Evolutionary conservation across 2,113 vertebrate genomes (phyloP), one percentile per base, ranked within the genome.

Genomic region (Loxodonta africana): DNA sequence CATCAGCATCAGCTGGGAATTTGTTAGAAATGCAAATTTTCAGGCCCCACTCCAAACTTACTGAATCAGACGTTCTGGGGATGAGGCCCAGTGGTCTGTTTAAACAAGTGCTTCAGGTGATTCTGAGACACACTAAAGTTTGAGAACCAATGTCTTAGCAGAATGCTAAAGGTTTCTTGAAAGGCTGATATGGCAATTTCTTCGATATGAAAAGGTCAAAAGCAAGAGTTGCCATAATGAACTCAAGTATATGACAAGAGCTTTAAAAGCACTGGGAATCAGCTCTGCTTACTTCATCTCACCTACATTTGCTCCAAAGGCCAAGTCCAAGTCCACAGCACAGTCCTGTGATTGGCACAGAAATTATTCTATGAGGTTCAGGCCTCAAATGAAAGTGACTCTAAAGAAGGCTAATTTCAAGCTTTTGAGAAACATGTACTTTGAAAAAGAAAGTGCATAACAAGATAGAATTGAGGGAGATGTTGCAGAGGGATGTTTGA

Each of bases 161-260:
- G 76, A 69, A 93, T 91, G 60, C 82, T 78, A 69, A 91, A 23
- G 57, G 57, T 77, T 96, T 83, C 76, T 62, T 78, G 21, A 41
- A 87, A 90, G 76, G 37, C 0, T 62, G 86, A 77, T 62, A 85
- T 0, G 85, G 37, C 21, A 84, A 95, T 84, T 91, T 94, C 37
- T 63, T 86, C 69, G 60, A 60, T 84, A 94, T 33, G 46, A 96
- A 67, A 94, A 93, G 93, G 53, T 94, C 90, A 94, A 62, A 92
- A 92, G 28, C 41, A 87, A 87, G 91, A 96, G 21, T 96, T 94
- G 88, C 78, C 69, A 67, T 80, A 63, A 77, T 71, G 82, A 96
- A 96, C 44, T n/a, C 28, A 93, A 91, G 41, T 57, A 92, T 37
- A 69, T 26, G 25, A 48, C 18, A 87, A 82, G 48, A 77, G 9